These are phyloP conservation scores for Ooceraea biroi DNA, from an alignment of 1,140 invertebrate genomes.

Conservation along the genomic window DNA sequence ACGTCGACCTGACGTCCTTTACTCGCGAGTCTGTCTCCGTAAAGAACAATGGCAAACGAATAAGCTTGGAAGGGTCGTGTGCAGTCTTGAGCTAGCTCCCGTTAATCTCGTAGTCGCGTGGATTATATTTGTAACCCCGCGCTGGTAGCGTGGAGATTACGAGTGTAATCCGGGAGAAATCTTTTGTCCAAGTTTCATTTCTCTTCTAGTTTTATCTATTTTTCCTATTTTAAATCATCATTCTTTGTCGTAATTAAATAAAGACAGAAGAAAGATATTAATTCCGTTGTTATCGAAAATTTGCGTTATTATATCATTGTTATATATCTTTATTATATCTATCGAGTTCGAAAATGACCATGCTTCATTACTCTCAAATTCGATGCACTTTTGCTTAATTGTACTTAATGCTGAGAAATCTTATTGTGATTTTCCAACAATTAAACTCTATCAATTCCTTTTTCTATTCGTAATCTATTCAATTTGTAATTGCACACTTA, in stretches of 20 bases:
- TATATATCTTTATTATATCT: too few species aligned
- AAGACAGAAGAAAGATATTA: constrained; percentile 20
- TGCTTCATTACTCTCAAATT: neutral
- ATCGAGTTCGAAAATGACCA: neutral
- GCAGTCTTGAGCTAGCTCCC: constrained; percentile 43
- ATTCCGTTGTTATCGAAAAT: constrained; percentile 22
- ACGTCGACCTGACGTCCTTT: constrained; percentile 50
- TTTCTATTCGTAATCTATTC: neutral
- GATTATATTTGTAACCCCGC: constrained; percentile 55
- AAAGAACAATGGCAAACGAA: constrained; percentile 53
- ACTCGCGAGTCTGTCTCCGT: constrained; percentile 37
- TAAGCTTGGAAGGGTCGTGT: constrained; percentile 49
- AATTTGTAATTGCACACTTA: too few species aligned
- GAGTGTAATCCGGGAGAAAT: constrained; percentile 46
- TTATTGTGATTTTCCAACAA: neutral
- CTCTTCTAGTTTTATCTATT: neutral
- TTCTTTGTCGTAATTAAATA: constrained; percentile 21
- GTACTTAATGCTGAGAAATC: neutral
- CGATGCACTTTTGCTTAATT: neutral
- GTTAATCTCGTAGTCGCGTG: constrained; percentile 52
- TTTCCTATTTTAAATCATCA: neutral
- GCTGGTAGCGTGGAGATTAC: constrained; percentile 49
- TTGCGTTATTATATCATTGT: too few species aligned
- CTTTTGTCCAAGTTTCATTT: constrained; percentile 43
- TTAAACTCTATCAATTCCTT: neutral